Percentiles rank a stretch among this genome's conserved stretches.
phyloP scores from a whole-genome alignment of 1,140 invertebrate genomes.

The Aphelinus atriplicis region DNA sequence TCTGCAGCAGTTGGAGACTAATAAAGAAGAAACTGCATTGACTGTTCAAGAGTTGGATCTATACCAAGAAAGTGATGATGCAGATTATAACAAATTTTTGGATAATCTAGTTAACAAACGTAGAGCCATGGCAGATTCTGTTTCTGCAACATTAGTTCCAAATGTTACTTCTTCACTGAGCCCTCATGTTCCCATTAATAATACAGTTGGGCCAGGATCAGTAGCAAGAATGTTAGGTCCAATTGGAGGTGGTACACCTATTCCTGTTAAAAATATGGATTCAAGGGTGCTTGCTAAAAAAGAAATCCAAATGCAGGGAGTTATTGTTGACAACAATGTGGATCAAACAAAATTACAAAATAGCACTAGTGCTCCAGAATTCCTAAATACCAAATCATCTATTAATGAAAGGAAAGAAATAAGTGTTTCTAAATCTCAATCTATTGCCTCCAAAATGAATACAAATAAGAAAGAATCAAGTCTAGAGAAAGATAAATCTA shows the following conservation, averaged over 20 bases:
- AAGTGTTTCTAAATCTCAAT: constrained; percentile 46
- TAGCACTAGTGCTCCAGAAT: constrained; percentile 23
- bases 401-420: constrained; percentile 48
- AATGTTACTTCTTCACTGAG: constrained; percentile 59
- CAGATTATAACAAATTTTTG: constrained; percentile 88
- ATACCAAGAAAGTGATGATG: constrained; percentile 85
- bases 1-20: constrained; percentile 87
- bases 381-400: constrained; percentile 25
- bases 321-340: background rate
- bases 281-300: constrained; percentile 52
- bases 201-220: constrained; percentile 43
- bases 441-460: constrained; percentile 59
- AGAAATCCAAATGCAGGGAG: constrained; percentile 37
- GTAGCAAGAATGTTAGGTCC: constrained; percentile 58
- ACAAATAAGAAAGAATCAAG: constrained; percentile 11
- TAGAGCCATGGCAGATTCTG: constrained; percentile 75
- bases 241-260: constrained; percentile 64
- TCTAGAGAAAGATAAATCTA: constrained; percentile 44
- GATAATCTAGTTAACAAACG: constrained; percentile 78
- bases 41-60: constrained; percentile 86
- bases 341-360: constrained; percentile 14
- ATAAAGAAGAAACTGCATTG: constrained; percentile 83
- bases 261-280: constrained; percentile 59
- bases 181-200: constrained; percentile 45
- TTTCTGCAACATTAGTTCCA: constrained; percentile 57